phyloP scores from a whole-genome alignment of 2,113 vertebrate genomes.

The Turnix velox region DNA sequence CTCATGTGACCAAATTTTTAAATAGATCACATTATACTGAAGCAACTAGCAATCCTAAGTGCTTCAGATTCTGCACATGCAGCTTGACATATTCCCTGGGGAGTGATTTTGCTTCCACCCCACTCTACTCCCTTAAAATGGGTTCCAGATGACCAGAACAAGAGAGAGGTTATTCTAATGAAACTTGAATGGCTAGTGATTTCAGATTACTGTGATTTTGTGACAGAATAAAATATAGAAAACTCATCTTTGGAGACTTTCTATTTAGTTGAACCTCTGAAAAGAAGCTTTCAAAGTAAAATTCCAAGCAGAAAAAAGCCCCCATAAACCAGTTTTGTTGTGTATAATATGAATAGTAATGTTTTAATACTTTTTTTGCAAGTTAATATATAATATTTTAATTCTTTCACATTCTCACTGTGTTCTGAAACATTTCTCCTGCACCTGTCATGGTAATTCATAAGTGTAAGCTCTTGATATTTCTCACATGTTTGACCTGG shows the following conservation, averaged over 20 bases:
- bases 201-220: background rate
- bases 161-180: fast-evolving
- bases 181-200: background rate
- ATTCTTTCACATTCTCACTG: background rate
- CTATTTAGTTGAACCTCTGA: background rate
- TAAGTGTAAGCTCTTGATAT: background rate
- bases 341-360: background rate
- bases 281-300: background rate
- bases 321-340: background rate
- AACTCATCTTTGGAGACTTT: background rate
- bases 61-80: fast-evolving
- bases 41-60: background rate
- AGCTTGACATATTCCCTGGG: background rate
- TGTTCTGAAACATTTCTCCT: background rate
- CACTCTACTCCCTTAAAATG: fast-evolving
- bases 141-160: background rate
- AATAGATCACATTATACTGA: background rate
- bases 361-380: background rate
- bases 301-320: background rate
- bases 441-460: background rate
- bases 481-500: background rate
- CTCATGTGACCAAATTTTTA: background rate
- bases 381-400: background rate
- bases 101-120: background rate
- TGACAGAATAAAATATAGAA: background rate